Evolutionary conservation across 2,113 vertebrate genomes (phyloP).

Genomic region (Pterocles gutturalis): DNA sequence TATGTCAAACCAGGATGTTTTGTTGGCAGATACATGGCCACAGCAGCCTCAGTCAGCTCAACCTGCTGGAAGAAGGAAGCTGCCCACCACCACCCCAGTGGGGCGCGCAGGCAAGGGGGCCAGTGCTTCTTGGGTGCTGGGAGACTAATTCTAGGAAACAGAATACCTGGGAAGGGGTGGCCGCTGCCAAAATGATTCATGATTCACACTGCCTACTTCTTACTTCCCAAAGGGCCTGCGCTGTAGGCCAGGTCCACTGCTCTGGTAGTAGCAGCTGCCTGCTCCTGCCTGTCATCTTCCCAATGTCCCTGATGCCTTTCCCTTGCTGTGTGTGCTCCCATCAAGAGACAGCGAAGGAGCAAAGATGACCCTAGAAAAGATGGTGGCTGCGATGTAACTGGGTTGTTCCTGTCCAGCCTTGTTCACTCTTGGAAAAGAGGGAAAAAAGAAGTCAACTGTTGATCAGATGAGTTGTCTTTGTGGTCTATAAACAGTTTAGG

Average conservation of each 20-base stretch:
- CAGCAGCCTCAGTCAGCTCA: rapidly evolving
- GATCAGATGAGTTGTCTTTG: neutral
- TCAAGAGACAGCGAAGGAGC: neutral
- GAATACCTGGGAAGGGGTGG: neutral
- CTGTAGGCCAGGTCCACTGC: neutral
- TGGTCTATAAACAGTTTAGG: neutral
- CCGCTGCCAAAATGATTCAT: neutral
- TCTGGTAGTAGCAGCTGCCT: neutral
- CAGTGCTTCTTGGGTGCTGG: neutral
- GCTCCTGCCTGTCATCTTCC: neutral
- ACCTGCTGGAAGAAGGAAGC: neutral
- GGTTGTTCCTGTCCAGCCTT: neutral
- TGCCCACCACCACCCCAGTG: neutral
- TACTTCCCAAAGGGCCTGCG: neutral
- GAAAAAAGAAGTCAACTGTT: neutral
- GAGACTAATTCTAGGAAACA: neutral
- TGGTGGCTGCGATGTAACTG: rapidly evolving
- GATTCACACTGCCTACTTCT: neutral
- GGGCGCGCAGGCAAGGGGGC: neutral
- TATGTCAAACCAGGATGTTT: neutral
- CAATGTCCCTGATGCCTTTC: neutral
- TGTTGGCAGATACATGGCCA: neutral
- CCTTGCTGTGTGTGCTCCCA: neutral
- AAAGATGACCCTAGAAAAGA: neutral
- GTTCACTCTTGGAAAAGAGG: neutral